Base-by-base conservation (phyloP, 2,113 vertebrate genomes). In the Aramus guarauna region DNA sequence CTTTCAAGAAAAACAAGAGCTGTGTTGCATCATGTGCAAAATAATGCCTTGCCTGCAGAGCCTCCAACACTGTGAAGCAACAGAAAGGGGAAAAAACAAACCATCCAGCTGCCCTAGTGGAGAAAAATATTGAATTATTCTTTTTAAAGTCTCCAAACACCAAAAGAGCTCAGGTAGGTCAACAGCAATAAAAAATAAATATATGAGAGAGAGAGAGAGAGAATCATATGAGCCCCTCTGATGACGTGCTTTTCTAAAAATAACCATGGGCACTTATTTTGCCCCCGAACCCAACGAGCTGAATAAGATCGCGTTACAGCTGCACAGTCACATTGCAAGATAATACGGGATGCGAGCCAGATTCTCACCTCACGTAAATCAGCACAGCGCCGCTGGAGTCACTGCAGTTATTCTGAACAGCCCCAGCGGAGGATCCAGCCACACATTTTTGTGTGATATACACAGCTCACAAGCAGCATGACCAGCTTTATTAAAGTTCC, bases 131-230 rank as follows among this genome's bases (percentile, higher is more conserved):
- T 66, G 41, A 95, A 90, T 59, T 87, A 78, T 50, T 86, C 26
- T 75, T 94, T 81, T 71, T 59, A 30, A 82, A 87, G 29, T 62
- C 74, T 94, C 45, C 47, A 81, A 78, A 89, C n/a, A 69, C 60
- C 29, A 39, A 85, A 88, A 90, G 62, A 91, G 77, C 69, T 94
- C 23, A 80, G 71, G 58, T 53, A 82, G 62, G 66, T 96, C 96
- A 95, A 90, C 26, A 79, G 86, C 62, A 91, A 91, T 90, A 94
- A 89, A 86, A 96, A 89, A 91, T 48, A 92, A 87, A 89, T 78
- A 64, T 17, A 45, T 14, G 19, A 53, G 52, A 53, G 17, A 91
- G 63, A 74, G 56, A 41, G 26, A 55, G 39, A 45, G 47, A 88
- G 50, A 92, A 74, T 87, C 86, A 79, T 58, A 62, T 41, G 58